Percentiles rank a stretch among this genome's conserved stretches.
Evolutionary conservation across 2,888 invertebrate species (phyloP).

Genomic region (Hofmannophila pseudospretella): DNA sequence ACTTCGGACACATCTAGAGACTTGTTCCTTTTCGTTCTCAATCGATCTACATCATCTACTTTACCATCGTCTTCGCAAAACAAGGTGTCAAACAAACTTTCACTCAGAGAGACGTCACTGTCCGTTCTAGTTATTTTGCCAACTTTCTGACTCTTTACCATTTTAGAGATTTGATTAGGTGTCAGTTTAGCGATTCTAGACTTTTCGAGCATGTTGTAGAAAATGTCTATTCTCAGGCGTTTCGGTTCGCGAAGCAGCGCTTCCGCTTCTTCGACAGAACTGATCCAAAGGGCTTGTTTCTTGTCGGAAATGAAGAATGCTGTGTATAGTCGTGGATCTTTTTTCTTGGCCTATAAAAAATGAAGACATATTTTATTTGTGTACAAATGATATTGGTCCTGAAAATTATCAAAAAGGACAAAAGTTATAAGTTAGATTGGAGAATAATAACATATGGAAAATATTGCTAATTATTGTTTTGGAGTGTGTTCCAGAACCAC

Average conservation of each 20-base stretch:
- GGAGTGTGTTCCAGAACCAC: too few species aligned
- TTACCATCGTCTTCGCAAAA: constrained; percentile 63
- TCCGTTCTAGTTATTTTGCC: constrained; percentile 54
- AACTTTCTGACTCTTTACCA: constrained; percentile 34
- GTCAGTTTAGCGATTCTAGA: constrained; percentile 32
- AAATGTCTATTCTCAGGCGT: constrained; percentile 75
- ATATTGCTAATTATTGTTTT: too few species aligned
- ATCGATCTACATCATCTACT: constrained; percentile 40
- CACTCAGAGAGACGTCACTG: constrained; percentile 67
- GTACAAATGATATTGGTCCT: too few species aligned
- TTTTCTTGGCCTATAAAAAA: constrained; percentile 65
- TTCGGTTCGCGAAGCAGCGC: constrained; percentile 75
- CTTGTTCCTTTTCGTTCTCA: constrained; percentile 45
- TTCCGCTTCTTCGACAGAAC: constrained; percentile 87
- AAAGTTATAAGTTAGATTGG: too few species aligned
- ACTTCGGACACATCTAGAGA: constrained; percentile 66
- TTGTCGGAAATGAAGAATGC: constrained; percentile 75
- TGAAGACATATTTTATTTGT: too few species aligned
- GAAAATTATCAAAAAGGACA: too few species aligned
- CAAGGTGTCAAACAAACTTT: constrained; percentile 64
- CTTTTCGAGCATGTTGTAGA: constrained; percentile 55
- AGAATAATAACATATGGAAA: too few species aligned
- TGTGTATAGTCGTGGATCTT: constrained; percentile 67
- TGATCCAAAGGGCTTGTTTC: constrained; percentile 80
- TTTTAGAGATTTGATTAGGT: too few species aligned